Conservation (phyloP, 2,888 invertebrate species). For the Pyrocoelia pectoralis region DNA sequence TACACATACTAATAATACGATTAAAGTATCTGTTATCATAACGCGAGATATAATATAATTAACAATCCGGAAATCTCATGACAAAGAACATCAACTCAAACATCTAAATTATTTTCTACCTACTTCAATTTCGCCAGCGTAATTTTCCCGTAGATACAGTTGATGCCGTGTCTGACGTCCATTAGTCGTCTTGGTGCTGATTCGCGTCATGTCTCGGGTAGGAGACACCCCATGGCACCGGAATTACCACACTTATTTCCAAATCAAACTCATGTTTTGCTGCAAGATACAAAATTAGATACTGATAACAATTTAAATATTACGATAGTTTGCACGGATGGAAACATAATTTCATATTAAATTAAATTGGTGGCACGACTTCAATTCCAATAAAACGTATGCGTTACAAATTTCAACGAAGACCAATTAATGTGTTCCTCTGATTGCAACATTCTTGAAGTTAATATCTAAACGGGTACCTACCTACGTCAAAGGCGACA, state of each 20-base stretch:
- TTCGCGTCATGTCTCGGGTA: conserved; percentile 45
- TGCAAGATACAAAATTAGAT: conserved; percentile 48
- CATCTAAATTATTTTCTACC: conserved; percentile 44
- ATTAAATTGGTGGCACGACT: conserved; percentile 1
- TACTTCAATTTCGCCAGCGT: conserved; percentile 54
- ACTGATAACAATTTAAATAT: conserved; percentile 33
- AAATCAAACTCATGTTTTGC: conserved; percentile 55
- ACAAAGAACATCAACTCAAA: conserved; percentile 21
- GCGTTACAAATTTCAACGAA: too few relatives aligned
- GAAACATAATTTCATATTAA: background rate
- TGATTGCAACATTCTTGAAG: too few relatives aligned
- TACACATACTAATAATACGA: too few relatives aligned
- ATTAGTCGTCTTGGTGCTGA: conserved; percentile 49
- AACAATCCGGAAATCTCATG: conserved; percentile 14
- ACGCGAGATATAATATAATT: conserved; percentile 12
- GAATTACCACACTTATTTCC: conserved; percentile 58
- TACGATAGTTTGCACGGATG: conserved; percentile 16
- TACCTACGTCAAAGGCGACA: too few relatives aligned
- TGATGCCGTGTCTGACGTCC: conserved; percentile 52
- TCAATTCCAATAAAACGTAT: too few relatives aligned
- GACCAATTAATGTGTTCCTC: too few relatives aligned
- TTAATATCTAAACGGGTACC: too few relatives aligned
- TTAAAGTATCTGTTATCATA: too few relatives aligned
- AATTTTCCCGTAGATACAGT: conserved; percentile 53
- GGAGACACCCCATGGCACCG: conserved; percentile 60